Evolutionary conservation across 2,113 vertebrate genomes (phyloP).

Genomic region (Drymodes brunneopygia): DNA sequence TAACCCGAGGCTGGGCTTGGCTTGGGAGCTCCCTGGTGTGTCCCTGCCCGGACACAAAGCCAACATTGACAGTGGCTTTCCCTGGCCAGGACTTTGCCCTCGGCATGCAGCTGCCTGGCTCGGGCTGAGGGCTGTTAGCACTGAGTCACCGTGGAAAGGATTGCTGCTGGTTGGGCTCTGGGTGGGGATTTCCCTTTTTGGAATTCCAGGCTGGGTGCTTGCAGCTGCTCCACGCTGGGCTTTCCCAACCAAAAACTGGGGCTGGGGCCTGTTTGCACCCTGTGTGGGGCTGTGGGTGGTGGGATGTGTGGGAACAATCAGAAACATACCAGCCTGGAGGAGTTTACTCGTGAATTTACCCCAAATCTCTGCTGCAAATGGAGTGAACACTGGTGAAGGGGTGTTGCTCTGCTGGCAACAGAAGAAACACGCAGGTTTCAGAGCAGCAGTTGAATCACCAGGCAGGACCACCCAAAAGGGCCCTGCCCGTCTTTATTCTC

Average conservation of each 20-base stretch:
- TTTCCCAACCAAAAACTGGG: not conserved
- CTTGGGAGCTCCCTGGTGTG: not conserved
- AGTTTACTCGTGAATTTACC: not conserved
- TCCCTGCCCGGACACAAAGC: not conserved
- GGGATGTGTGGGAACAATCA: not conserved
- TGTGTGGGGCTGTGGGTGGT: rapidly evolving
- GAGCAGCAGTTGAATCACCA: too few species aligned
- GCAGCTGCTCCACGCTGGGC: not conserved
- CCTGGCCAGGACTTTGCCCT: conserved; percentile 12
- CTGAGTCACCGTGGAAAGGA: conserved; percentile 32
- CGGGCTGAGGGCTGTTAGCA: not conserved
- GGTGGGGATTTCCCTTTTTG: conserved; percentile 29
- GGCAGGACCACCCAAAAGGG: too few species aligned
- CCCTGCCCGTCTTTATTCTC: too few species aligned
- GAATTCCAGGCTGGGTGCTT: not conserved
- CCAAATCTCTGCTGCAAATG: not conserved
- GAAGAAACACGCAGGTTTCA: too few species aligned
- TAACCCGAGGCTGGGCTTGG: not conserved
- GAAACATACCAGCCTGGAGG: not conserved
- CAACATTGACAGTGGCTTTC: not conserved
- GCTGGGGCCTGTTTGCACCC: not conserved
- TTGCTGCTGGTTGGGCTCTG: not conserved
- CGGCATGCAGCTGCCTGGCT: not conserved
- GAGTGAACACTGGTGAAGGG: not conserved
- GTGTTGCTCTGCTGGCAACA: too few species aligned